Evolutionary conservation across 2,113 vertebrate genomes (phyloP).

Genomic region (Limanda limanda): DNA sequence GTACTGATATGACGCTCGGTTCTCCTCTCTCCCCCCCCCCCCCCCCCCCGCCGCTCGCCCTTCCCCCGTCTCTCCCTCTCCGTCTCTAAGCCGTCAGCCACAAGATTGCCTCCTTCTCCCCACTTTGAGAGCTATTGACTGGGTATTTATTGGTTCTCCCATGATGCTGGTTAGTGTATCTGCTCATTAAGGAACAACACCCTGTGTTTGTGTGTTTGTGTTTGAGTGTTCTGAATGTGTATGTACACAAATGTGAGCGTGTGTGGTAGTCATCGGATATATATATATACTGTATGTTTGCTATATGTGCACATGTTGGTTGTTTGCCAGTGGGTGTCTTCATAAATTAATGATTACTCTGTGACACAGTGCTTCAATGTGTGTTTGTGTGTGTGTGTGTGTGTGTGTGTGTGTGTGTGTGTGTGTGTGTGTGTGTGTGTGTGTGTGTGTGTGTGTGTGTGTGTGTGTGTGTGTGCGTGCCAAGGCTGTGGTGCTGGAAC

Average conservation of each 20-base stretch:
- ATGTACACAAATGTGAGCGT: not conserved
- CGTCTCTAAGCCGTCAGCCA: constrained; percentile 53
- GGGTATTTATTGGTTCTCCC: constrained; percentile 63
- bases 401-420: constrained; percentile 9
- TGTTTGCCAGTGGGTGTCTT: constrained; percentile 10
- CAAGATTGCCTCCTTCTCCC: constrained; percentile 39
- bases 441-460: constrained; percentile 13
- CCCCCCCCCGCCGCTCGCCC: not conserved
- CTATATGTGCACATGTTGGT: constrained; percentile 9
- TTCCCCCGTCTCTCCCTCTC: not conserved
- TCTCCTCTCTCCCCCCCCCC: not conserved
- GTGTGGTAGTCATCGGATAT: constrained; percentile 5
- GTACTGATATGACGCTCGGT: constrained; percentile 34
- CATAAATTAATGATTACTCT: constrained; percentile 39
- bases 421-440: not conserved
- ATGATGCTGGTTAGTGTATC: constrained; percentile 64
- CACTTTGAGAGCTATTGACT: constrained; percentile 51
- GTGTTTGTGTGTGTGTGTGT: not conserved
- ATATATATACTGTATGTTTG: constrained; percentile 16
- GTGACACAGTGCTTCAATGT: constrained; percentile 36
- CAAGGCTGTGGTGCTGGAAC: constrained; percentile 31
- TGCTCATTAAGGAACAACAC: constrained; percentile 64
- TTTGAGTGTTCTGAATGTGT: constrained; percentile 3
- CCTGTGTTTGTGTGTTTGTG: constrained; percentile 20
- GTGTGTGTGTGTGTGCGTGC: constrained; percentile 8